phyloP scores from a whole-genome alignment of 2,113 vertebrate species.

The Suricata suricatta region DNA sequence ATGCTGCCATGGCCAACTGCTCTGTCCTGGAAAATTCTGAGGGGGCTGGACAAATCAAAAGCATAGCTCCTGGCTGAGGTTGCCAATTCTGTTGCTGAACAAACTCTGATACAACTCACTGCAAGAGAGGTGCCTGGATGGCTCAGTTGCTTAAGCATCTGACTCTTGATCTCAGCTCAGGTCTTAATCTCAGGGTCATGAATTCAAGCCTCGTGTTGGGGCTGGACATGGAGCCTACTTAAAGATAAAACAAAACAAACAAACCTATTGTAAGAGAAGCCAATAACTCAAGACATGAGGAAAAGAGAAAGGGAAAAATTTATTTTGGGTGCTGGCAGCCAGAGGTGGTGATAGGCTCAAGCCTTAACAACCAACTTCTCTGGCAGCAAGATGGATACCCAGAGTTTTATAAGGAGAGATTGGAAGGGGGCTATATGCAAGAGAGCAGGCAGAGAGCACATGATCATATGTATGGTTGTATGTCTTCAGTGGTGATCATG shows the following conservation, averaged over 20 bases:
- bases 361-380: neutral
- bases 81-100: neutral
- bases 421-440: neutral
- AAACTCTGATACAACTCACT: neutral
- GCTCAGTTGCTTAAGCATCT: too few species aligned
- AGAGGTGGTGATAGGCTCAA: neutral
- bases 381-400: neutral
- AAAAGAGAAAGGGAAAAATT: neutral
- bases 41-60: neutral
- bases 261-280: neutral
- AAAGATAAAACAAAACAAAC: too few species aligned
- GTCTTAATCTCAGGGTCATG: too few species aligned
- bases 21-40: neutral
- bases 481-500: neutral
- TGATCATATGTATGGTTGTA: neutral
- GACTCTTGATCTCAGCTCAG: too few species aligned
- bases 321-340: neutral
- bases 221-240: too few species aligned
- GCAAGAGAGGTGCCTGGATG: too few species aligned
- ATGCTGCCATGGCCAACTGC: neutral
- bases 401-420: neutral
- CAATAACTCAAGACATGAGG: neutral
- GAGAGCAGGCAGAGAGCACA: neutral
- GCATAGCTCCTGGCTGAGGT: neutral
- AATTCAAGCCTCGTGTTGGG: too few species aligned